These are phyloP conservation scores for Actinemys pallida DNA, from an alignment of 2,113 vertebrate species.

Conservation along the genomic window DNA sequence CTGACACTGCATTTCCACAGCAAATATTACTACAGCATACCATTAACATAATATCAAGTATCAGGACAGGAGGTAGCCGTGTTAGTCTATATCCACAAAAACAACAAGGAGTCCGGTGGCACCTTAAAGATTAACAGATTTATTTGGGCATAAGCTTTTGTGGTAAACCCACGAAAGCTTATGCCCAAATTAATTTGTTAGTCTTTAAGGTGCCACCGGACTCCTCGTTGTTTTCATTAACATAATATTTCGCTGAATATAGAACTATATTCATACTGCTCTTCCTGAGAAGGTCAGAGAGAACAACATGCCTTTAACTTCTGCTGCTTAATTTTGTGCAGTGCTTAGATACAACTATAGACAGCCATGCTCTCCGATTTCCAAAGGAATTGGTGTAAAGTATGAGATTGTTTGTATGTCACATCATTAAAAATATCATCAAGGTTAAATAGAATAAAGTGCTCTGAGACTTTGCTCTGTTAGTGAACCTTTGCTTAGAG, in stretches of 20 bases:
- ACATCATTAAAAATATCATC: not conserved
- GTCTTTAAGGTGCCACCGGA: no score
- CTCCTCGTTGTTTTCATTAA: not conserved
- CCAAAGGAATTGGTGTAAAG: not conserved
- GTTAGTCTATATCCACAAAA: no score
- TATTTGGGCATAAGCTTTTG: no score
- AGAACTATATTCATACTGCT: not conserved
- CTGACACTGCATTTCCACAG: not conserved
- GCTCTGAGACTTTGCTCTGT: not conserved
- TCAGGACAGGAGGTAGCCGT: no score
- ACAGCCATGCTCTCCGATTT: not conserved
- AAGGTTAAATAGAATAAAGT: not conserved
- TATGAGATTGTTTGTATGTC: constrained; percentile 2
- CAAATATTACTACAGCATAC: not conserved
- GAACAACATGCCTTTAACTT: not conserved
- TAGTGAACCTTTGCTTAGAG: not conserved
- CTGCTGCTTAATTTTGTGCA: not conserved
- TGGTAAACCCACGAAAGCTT: no score
- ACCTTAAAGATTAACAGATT: no score
- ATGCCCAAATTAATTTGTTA: no score
- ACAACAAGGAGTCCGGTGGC: no score
- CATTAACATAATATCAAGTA: not conserved
- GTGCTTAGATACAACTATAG: not conserved
- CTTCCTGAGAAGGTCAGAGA: not conserved
- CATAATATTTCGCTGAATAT: not conserved